Conservation (phyloP, 2,113 vertebrate genomes). For the Neomonachus schauinslandi region DNA sequence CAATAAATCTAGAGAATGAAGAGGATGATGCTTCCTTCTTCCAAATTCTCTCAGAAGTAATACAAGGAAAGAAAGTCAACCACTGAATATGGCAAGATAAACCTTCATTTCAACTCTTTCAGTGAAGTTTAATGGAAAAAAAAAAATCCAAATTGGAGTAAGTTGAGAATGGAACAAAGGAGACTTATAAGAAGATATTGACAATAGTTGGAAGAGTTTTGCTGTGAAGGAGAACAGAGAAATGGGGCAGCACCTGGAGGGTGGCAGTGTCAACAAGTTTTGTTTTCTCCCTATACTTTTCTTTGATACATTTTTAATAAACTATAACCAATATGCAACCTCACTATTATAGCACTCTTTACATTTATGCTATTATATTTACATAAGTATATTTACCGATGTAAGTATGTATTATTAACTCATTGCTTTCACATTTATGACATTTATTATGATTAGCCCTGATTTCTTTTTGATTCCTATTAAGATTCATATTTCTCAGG, state of each 20-base stretch:
- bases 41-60: background rate
- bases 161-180: background rate
- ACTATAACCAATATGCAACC: background rate
- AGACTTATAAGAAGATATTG: background rate
- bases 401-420: background rate
- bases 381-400: background rate
- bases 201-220: background rate
- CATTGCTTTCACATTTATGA: conserved; percentile 30
- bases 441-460: background rate
- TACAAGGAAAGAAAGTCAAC: background rate
- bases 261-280: background rate
- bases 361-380: background rate
- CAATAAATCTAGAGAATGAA: background rate
- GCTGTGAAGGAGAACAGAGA: background rate
- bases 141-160: background rate
- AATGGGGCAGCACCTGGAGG: background rate
- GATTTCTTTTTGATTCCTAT: background rate
- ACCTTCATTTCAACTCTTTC: background rate
- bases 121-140: background rate
- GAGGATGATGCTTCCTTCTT: background rate
- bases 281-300: background rate
- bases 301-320: conserved; percentile 9
- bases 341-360: background rate
- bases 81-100: background rate
- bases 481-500: background rate